Evolutionary conservation across 2,888 invertebrate genomes (phyloP).

Genomic region (Ischnus inquisitorius): DNA sequence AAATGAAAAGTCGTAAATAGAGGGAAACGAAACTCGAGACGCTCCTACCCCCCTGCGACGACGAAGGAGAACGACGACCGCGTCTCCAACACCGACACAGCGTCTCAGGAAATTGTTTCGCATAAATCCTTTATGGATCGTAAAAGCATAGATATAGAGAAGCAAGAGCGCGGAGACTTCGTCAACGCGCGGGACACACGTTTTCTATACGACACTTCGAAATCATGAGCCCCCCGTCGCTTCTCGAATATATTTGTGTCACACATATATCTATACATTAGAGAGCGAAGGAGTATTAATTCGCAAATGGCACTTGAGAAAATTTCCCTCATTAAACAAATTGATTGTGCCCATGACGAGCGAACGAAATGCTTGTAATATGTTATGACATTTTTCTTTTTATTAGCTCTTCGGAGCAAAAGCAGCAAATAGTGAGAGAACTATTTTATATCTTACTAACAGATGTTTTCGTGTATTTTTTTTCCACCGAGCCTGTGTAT

Average conservation of each 20-base stretch:
- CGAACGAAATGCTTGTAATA: no score
- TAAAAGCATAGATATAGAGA: constrained; percentile 71
- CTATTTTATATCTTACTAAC: constrained; percentile 5
- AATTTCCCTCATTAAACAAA: no score
- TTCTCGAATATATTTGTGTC: background rate
- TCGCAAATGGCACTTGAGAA: background rate
- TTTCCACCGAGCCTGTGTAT: background rate
- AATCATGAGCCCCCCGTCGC: constrained; percentile 18
- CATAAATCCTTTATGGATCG: constrained; percentile 80
- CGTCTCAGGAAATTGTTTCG: constrained; percentile 77
- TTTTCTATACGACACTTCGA: constrained; percentile 18
- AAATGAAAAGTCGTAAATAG: constrained; percentile 70
- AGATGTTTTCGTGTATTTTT: constrained; percentile 22
- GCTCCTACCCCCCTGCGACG: constrained; percentile 4
- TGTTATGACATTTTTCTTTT: no score
- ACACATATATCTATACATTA: background rate
- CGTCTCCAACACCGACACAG: constrained; percentile 50
- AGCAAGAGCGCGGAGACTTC: constrained; percentile 24
- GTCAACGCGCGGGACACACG: background rate
- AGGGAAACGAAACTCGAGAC: constrained; percentile 42
- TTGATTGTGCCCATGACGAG: no score
- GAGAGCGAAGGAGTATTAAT: background rate
- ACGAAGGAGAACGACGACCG: constrained; percentile 31
- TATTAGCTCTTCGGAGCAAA: no score
- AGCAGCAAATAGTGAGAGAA: background rate